Evolutionary conservation across 1,140 invertebrate genomes (phyloP), one percentile per base, ranked within the genome.

Genomic region (Drosophila novamexicana): DNA sequence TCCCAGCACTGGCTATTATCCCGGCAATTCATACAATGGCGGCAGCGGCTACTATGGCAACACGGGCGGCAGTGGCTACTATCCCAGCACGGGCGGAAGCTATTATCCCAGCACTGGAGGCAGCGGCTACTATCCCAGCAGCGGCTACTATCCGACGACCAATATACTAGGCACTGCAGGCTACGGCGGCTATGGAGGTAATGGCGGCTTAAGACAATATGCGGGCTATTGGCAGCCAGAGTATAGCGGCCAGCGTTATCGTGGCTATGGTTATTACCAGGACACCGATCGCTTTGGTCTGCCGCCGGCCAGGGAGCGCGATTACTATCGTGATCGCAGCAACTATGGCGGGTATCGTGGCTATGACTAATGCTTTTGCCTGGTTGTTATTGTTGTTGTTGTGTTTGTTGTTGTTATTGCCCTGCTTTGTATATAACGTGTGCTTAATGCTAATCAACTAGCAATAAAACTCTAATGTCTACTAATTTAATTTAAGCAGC

Each of bases 161-260:
- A 93, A 91, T 50, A 92, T 84, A 16, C 45, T 84, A 47, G 93
- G 91, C 6, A 63, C 73, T 14, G 53, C 56, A 4, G 90, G 77
- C 16, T 88, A 92, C 52, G 88, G 91, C 56, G 92, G 92, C 6
- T 93, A 93, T 32, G 89, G 91, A 82, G 93, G 93, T 90, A 93
- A 93, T 90, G 92, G 92, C 39, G 92, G 92, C 42, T 78, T 93
- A 7, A 73, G 70, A 40, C 91, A 93, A 45, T 93, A 93, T 71
- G 91, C 81, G 37, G 92, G 92, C 9, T 93, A 93, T 75, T 92
- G 86, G 80, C 86, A 91, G 79, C 89, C 89, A 12, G 77, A 84
- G 37, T 92, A 92, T 54, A 74, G 61, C 32, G 92, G 92, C 0
- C 88, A 91, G 42, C 70, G 90, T 9, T 91, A 93, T 81, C 77